Conservation (phyloP, 2,888 invertebrate species). For the Sphinx pinastri region DNA sequence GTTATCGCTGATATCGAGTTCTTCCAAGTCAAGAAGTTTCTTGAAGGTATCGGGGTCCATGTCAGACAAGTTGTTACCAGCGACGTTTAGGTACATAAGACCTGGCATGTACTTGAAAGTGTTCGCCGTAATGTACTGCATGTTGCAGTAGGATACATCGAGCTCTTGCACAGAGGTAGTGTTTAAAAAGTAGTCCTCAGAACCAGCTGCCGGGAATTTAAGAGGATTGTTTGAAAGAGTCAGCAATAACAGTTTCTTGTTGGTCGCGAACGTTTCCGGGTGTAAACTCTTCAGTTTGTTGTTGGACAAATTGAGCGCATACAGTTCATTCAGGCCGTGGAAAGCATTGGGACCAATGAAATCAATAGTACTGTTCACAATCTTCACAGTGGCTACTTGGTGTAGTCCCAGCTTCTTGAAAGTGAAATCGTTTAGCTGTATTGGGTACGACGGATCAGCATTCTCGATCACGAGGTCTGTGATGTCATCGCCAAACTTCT, state of each 20-base stretch:
- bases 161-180: constrained; percentile 88
- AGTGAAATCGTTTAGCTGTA: constrained; percentile 84
- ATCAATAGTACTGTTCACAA: constrained; percentile 87
- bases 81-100: constrained; percentile 87
- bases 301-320: constrained; percentile 87
- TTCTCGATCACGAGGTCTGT: constrained; percentile 87
- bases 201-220: constrained; percentile 69
- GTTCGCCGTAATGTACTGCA: constrained; percentile 85
- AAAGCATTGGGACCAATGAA: constrained; percentile 88
- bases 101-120: constrained; percentile 87
- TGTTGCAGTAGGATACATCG: constrained; percentile 87
- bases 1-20: constrained; percentile 89
- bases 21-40: constrained; percentile 86
- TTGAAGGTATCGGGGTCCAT: constrained; percentile 86
- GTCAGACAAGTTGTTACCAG: constrained; percentile 86
- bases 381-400: constrained; percentile 86
- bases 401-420: constrained; percentile 86
- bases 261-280: constrained; percentile 87
- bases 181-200: constrained; percentile 81
- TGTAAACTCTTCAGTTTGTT: constrained; percentile 87
- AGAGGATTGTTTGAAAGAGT: constrained; percentile 88
- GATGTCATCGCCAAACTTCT: constrained; percentile 87
- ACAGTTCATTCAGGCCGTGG: constrained; percentile 86
- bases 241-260: constrained; percentile 86
- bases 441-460: constrained; percentile 82